Base-by-base conservation (phyloP, 2,113 vertebrate species). In the Phoxinus phoxinus region DNA sequence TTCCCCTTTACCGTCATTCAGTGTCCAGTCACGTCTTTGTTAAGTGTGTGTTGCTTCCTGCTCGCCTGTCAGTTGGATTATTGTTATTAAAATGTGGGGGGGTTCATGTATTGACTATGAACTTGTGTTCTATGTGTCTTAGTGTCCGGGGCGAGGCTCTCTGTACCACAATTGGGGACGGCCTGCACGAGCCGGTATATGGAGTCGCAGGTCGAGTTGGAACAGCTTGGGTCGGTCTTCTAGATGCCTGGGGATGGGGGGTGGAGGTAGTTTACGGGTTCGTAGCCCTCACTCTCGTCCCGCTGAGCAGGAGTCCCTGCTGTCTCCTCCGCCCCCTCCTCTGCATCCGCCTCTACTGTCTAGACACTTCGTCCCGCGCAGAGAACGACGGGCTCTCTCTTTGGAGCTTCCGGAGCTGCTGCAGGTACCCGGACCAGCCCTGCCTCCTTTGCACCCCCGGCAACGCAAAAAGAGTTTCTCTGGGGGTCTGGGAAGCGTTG, bases 161-260 rank as follows among this genome's bases (percentile, higher is more conserved):
- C 92, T 96, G 87, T 97, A 96, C 0, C 93, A 97, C 46, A 95
- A 95, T 53, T 98, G 98, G 97, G 95, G 95, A 53, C 94, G 93
- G 85, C 92, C 94, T 0, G 89, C 92, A 1, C 87, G 90, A 25
- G 92, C 94, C 74, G 93, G 95, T 21, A 89, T 95, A 84, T 98
- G 97, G 97, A 95, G 96, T 84, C 96, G 97, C 27, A 96, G 97
- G 58, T 98, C 97, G 87, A 99, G 98, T 92, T 99, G 98, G 97
- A 98, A 96, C 93, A 99, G 96, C 91, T 92, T 97, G 84, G 94
- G 94, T 9, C 91, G 94, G 51, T 92, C 95, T 72, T 94, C 96
- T 56, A 92, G 93, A 6, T 92, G 89, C 77, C 86, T 94, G 6
- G 92, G 91, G 73, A 86, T 92, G 4, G 93, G 90, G 7, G 90